Percentiles rank a stretch among this genome's conserved stretches.
phyloP scores from a whole-genome alignment of 2,888 invertebrate genomes.

The Cephus pulcher region DNA sequence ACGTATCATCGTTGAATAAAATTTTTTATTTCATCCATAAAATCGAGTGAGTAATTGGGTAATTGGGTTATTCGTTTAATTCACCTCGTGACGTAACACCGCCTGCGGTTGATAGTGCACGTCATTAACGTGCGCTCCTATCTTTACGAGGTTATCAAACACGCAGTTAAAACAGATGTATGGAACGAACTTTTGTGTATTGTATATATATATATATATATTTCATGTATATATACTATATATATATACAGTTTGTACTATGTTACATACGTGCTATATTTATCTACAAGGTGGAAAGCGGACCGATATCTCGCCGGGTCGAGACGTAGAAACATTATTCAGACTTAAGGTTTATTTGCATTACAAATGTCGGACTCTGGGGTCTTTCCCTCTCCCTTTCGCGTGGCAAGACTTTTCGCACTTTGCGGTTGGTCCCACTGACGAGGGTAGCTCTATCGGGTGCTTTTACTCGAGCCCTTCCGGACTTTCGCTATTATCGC shows the following conservation, averaged over 20 bases:
- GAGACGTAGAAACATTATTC: slow-evolving; percentile 7
- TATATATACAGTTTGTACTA: background rate
- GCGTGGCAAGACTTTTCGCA: background rate
- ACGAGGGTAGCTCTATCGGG: background rate
- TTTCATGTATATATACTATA: too few relatives aligned
- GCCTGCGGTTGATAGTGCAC: slow-evolving; percentile 8
- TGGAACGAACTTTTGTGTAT: slow-evolving; percentile 9
- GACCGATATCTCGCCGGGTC: slow-evolving; percentile 10
- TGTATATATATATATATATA: background rate
- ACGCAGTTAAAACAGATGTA: slow-evolving; percentile 14
- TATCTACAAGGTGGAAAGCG: background rate
- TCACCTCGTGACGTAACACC: slow-evolving; percentile 19
- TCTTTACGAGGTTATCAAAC: slow-evolving; percentile 20
- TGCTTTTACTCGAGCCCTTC: background rate
- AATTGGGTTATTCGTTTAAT: slow-evolving; percentile 33
- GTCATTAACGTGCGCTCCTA: slow-evolving; percentile 16
- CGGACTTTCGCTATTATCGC: background rate
- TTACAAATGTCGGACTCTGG: slow-evolving; percentile 25
- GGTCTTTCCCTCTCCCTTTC: background rate
- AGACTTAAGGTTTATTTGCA: slow-evolving; percentile 27
- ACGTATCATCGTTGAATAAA: background rate
- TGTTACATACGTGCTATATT: background rate
- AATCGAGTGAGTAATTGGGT: slow-evolving; percentile 25
- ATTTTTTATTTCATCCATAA: background rate
- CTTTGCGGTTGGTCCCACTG: background rate